A percentile compares a stretch with the other conserved stretches of the same genome.
phyloP scores from a whole-genome alignment of 2,888 invertebrate species.

The Ophraella communa region DNA sequence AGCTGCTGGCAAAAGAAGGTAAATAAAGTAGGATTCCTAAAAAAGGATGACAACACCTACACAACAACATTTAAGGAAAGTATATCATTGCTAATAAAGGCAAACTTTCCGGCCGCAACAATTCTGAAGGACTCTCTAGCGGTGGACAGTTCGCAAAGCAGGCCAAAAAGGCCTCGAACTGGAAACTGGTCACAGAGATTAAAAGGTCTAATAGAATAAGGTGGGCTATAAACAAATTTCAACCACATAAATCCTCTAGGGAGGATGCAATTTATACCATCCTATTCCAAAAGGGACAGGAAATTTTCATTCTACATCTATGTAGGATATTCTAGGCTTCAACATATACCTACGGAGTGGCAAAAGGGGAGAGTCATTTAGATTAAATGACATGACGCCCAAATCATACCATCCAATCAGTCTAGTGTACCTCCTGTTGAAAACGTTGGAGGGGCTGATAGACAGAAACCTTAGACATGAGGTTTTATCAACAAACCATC shows the following conservation, averaged over 20 bases:
- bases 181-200: no score
- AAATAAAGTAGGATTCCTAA: background rate
- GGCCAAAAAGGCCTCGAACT: no score
- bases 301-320: background rate
- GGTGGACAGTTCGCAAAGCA: no score
- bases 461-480: background rate
- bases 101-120: no score
- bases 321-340: background rate
- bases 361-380: background rate
- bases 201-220: no score
- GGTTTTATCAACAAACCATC: background rate
- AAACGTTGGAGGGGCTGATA: background rate
- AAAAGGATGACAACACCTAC: no score
- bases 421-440: background rate
- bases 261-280: background rate
- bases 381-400: background rate
- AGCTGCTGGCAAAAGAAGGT: conserved; percentile 3
- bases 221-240: no score
- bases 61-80: no score
- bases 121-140: no score
- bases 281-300: background rate
- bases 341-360: background rate
- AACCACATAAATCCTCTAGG: no score
- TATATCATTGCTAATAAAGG: no score
- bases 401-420: background rate